Conservation (phyloP, 2,888 invertebrate species). For the Actias luna region DNA sequence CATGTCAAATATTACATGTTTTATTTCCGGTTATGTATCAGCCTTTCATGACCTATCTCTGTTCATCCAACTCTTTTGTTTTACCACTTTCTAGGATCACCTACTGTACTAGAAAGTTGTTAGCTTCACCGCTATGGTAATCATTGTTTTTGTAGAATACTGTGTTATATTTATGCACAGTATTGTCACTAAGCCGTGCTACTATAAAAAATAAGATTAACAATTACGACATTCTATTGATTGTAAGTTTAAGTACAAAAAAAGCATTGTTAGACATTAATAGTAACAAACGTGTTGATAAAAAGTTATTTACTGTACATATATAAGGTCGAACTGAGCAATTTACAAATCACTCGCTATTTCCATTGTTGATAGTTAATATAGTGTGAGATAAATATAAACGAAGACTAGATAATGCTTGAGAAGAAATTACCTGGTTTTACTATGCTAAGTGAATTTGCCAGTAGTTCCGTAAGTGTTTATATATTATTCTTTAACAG, state of each 20-base stretch:
- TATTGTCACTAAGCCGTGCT: too few relatives aligned
- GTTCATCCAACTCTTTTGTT: too few relatives aligned
- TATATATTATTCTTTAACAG: not conserved
- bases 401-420: not conserved
- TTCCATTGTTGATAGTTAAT: not conserved
- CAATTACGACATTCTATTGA: not conserved
- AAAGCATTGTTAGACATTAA: not conserved
- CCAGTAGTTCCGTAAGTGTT: slow-evolving; percentile 31
- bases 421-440: slow-evolving; percentile 27
- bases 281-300: not conserved
- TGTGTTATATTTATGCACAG: too few relatives aligned
- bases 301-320: not conserved
- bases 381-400: not conserved
- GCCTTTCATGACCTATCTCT: too few relatives aligned
- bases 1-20: too few relatives aligned
- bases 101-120: too few relatives aligned
- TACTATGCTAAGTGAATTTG: slow-evolving; percentile 31
- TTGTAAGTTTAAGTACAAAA: too few relatives aligned
- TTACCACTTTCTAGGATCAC: too few relatives aligned
- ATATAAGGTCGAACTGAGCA: slow-evolving; percentile 16
- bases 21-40: too few relatives aligned
- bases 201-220: too few relatives aligned
- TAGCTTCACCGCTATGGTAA: too few relatives aligned
- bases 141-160: too few relatives aligned
- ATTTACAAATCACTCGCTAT: not conserved